Percentiles rank a stretch among this genome's conserved stretches.
phyloP scores from a whole-genome alignment of 1,140 invertebrate species.

The Pectinophora gossypiella region DNA sequence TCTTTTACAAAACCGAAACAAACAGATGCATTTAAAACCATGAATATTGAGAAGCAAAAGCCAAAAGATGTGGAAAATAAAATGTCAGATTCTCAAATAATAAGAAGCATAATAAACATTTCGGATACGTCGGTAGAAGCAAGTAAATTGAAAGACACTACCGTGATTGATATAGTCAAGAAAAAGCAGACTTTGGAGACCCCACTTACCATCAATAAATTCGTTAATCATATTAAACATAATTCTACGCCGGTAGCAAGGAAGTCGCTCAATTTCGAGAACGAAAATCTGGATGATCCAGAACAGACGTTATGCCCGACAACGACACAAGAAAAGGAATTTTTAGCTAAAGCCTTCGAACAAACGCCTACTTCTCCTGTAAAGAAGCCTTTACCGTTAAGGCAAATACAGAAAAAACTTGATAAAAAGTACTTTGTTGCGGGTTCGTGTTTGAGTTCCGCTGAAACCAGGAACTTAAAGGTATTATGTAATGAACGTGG shows the following conservation, averaged over 20 bases:
- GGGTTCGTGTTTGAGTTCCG: constrained; percentile 41
- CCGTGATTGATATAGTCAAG: constrained; percentile 21
- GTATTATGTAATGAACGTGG: constrained; percentile 34
- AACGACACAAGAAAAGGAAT: constrained; percentile 55
- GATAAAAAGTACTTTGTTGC: constrained; percentile 40
- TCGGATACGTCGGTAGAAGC: constrained; percentile 29
- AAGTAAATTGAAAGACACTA: constrained; percentile 29
- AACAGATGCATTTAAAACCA: constrained; percentile 14
- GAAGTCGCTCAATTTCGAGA: constrained; percentile 54
- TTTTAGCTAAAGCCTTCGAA: constrained; percentile 53
- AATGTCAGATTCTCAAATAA: constrained; percentile 8
- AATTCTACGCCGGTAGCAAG: constrained; percentile 58
- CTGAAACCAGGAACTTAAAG: constrained; percentile 37
- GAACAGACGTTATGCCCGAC: constrained; percentile 45
- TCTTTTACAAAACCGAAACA: constrained; percentile 36
- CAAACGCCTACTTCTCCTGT: constrained; percentile 17
- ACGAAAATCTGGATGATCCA: constrained; percentile 28
- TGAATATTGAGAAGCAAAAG: constrained; percentile 3
- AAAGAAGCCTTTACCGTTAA: constrained; percentile 6
- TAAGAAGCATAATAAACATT: constrained; percentile 21
- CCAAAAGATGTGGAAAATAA: constrained; percentile 11
- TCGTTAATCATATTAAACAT: constrained; percentile 51
- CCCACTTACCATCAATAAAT: constrained; percentile 52
- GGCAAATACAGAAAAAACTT: constrained; percentile 9
- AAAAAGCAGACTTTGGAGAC: constrained; percentile 39